Base-by-base conservation (phyloP, 2,888 invertebrate species). In the Lasius platythorax region DNA sequence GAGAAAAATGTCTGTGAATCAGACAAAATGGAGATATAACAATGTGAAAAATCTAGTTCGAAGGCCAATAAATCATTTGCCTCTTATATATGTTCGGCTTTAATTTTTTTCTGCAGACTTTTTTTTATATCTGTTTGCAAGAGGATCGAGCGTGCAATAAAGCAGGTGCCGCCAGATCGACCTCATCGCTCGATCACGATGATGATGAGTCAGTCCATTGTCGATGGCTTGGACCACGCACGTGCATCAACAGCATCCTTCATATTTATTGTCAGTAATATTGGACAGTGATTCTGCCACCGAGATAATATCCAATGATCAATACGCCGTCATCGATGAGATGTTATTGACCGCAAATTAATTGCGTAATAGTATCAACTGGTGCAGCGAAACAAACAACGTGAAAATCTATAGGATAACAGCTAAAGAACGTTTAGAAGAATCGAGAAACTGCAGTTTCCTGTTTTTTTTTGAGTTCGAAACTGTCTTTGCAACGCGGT, bases 341-440 rank as follows among this genome's bases (percentile, higher is more conserved):
- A 78, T 58, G 68, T 30, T 68, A 43, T 43, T 68, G 78, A 68
- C 40, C 43, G 43, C 78, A 43, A 78, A 76, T 46, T 67, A 53
- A 58, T 68, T 78, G 56, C 56, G n/a, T 66, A 68, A 68, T 58
- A 12, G 15, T 78, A 78, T 78, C 40, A 67, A 78, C 30, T 56
- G 40, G 8, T 46, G n/a, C 1, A 6, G 40, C n/a, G 12, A 40
- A 15, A 8, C 30, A 40, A 28, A n/a, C 8, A 43, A 56, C 56
- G 11, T 6, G 56, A 18, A 33, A 37, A 64, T 30, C 37, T 40
- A 50, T 15, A 66, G 37, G 1, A 66, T 40, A 40, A 40, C 30
- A 15, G 28, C 2, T 28, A 30, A 46, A 30, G 46, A 23, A 75
- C 50, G 33, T 46, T 15, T 23, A 12, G 11, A 63, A 30, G 15